Evolutionary conservation across 2,888 invertebrate species (phyloP).

Genomic region (Diarsia brunnea): DNA sequence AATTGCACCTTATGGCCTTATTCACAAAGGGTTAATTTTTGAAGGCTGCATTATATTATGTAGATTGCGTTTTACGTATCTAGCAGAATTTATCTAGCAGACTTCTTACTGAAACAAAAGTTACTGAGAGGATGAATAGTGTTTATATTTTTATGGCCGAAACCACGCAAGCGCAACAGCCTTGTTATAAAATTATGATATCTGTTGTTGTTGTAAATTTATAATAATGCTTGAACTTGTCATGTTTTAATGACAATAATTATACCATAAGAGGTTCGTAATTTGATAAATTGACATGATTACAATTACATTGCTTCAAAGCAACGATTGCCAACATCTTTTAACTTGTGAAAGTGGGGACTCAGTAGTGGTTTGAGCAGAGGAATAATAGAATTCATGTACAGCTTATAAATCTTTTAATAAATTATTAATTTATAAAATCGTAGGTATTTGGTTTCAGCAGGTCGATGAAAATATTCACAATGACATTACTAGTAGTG

Average conservation of each 20-base stretch:
- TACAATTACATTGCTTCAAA: conserved; percentile 9
- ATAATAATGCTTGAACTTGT: conserved; percentile 19
- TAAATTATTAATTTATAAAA: conserved; percentile 51
- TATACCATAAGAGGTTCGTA: conserved; percentile 21
- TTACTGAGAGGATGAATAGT: conserved; percentile 51
- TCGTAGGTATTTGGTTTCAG: conserved; percentile 60
- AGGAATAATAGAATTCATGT: conserved; percentile 12
- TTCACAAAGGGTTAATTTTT: too few relatives aligned
- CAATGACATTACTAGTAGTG: conserved; percentile 69
- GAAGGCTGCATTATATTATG: too few relatives aligned
- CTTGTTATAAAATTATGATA: conserved; percentile 69
- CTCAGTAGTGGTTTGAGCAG: background rate
- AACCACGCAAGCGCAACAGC: conserved; percentile 73
- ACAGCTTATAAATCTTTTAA: conserved; percentile 51
- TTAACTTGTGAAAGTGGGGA: background rate
- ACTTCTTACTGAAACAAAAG: conserved; percentile 50
- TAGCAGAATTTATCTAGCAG: too few relatives aligned
- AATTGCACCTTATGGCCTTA: too few relatives aligned
- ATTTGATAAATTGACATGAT: conserved; percentile 44
- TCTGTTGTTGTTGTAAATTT: conserved; percentile 57
- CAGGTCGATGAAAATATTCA: conserved; percentile 20
- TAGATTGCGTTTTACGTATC: too few relatives aligned
- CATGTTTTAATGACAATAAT: conserved; percentile 26
- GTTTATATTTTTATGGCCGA: conserved; percentile 65
- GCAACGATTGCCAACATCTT: background rate